These are phyloP conservation scores for Drosophila sordidapex DNA, from an alignment of 2,888 invertebrate genomes.

Conservation along the genomic window DNA sequence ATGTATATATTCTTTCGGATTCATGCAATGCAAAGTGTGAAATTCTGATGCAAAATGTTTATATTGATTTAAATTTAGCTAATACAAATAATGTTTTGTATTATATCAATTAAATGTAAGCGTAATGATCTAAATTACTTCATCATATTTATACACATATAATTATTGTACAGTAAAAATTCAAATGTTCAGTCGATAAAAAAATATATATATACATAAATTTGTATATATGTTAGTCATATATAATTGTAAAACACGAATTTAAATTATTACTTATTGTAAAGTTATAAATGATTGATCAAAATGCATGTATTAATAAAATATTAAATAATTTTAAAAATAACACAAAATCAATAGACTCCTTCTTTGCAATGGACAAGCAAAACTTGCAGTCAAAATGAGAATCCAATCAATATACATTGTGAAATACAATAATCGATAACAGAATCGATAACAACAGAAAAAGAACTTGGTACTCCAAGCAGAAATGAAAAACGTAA, in stretches of 20 bases:
- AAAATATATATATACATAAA: background rate
- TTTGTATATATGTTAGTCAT: background rate
- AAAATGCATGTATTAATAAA: constrained; percentile 24
- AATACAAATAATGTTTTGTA: constrained; percentile 42
- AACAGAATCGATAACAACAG: background rate
- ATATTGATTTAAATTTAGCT: constrained; percentile 6
- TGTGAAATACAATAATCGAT: too few species aligned
- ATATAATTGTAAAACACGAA: constrained; percentile 26
- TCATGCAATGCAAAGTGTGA: background rate
- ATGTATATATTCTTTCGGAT: background rate
- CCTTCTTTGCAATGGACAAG: too few species aligned
- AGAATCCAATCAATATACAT: background rate
- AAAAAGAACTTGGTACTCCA: background rate
- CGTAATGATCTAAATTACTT: background rate
- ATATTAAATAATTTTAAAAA: constrained; percentile 13
- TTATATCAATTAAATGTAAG: constrained; percentile 40
- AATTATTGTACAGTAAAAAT: background rate
- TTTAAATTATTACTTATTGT: constrained; percentile 56
- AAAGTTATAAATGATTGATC: constrained; percentile 1
- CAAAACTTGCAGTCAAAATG: background rate
- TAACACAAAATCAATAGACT: background rate
- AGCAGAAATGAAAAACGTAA: background rate
- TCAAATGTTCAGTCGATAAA: background rate
- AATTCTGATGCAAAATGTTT: constrained; percentile 12
- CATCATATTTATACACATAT: background rate